Evolutionary conservation across 1,140 invertebrate species (phyloP).

Genomic region (Batillaria attramentaria): DNA sequence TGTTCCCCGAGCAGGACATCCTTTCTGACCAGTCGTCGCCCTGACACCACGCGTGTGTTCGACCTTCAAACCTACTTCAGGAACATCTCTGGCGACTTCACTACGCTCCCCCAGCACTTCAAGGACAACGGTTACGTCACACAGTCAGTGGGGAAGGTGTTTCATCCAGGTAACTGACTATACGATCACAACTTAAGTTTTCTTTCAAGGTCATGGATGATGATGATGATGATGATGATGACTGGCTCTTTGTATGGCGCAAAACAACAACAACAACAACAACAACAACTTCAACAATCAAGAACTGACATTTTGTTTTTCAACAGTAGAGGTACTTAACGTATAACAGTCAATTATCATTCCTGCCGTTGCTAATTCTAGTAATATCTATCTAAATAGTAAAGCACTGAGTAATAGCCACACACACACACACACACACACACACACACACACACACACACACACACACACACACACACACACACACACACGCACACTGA

Average conservation of each 20-base stretch:
- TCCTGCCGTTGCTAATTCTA: too few species aligned
- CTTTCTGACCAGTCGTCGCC: constrained; percentile 85
- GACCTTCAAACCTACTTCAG: constrained; percentile 85
- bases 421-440: too few species aligned
- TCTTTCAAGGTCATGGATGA: too few species aligned
- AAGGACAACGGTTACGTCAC: constrained; percentile 85
- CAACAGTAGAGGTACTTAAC: background rate
- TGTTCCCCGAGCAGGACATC: constrained; percentile 85
- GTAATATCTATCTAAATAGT: too few species aligned
- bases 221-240: too few species aligned
- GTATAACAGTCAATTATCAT: too few species aligned
- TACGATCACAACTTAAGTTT: constrained; percentile 1
- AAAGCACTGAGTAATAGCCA: too few species aligned
- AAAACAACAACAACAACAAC: too few species aligned
- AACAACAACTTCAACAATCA: background rate
- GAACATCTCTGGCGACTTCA: constrained; percentile 82
- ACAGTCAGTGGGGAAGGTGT: constrained; percentile 86
- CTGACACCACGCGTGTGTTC: constrained; percentile 83
- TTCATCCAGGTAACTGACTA: constrained; percentile 76
- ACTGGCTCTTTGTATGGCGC: too few species aligned
- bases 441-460: too few species aligned
- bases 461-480: too few species aligned
- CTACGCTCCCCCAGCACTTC: constrained; percentile 86
- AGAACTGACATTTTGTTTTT: constrained; percentile 5
- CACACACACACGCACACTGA: too few species aligned